Evolutionary conservation across 2,888 invertebrate species (phyloP).

Genomic region (Acholoe squamosa): DNA sequence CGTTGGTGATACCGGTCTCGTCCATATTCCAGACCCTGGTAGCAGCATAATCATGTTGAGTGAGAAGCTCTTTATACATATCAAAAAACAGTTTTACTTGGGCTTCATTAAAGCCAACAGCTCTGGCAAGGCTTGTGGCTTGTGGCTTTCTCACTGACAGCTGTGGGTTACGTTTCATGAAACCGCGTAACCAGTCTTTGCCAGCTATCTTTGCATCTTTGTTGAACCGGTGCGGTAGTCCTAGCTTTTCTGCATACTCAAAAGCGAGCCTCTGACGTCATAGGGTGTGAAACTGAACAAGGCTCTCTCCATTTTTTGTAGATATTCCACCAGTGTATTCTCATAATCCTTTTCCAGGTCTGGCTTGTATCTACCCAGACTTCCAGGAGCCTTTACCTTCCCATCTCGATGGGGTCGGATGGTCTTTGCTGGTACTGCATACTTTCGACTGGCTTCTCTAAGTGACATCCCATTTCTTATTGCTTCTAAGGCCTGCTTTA

Average conservation of each 20-base stretch:
- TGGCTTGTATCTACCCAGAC: slow-evolving; percentile 32
- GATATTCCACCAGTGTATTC: slow-evolving; percentile 47
- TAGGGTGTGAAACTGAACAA: slow-evolving; percentile 66
- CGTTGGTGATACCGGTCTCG: slow-evolving; percentile 63
- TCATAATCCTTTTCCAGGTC: slow-evolving; percentile 53
- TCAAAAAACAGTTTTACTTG: slow-evolving; percentile 59
- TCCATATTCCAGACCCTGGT: slow-evolving; percentile 59
- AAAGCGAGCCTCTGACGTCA: slow-evolving; percentile 68
- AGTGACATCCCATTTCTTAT: slow-evolving; percentile 16
- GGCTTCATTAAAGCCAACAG: slow-evolving; percentile 68
- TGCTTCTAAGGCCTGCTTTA: slow-evolving; percentile 3
- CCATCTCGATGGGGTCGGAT: slow-evolving; percentile 62
- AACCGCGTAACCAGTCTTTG: slow-evolving; percentile 69
- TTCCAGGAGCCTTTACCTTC: slow-evolving; percentile 62
- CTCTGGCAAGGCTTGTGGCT: slow-evolving; percentile 68
- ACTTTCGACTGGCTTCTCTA: not conserved
- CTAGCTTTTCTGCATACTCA: slow-evolving; percentile 67
- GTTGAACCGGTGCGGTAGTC: slow-evolving; percentile 68
- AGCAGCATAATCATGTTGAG: slow-evolving; percentile 62
- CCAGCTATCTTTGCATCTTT: slow-evolving; percentile 68
- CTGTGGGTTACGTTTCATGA: slow-evolving; percentile 67
- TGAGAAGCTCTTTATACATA: slow-evolving; percentile 60
- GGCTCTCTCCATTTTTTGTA: slow-evolving; percentile 64
- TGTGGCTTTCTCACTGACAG: slow-evolving; percentile 67
- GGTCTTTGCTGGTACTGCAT: slow-evolving; percentile 55